A percentile compares a stretch with the other conserved stretches of the same genome.
Evolutionary conservation across 2,888 invertebrate genomes (phyloP).

Genomic region (Protodeltote pygarga): DNA sequence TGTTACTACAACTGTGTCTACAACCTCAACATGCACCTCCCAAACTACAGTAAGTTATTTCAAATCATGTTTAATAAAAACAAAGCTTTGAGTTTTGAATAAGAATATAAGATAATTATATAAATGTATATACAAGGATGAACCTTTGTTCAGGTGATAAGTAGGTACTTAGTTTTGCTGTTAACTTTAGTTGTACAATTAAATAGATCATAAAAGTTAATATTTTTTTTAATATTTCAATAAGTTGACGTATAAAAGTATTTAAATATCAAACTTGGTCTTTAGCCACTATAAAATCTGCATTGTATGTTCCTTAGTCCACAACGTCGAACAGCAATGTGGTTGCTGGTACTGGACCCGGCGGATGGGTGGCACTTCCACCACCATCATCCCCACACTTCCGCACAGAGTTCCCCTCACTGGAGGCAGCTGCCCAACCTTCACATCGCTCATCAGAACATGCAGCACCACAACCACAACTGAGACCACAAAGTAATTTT

Average conservation of each 20-base stretch:
- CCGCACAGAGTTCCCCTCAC: constrained; percentile 98
- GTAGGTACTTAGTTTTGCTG: constrained; percentile 4
- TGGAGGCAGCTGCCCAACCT: constrained; percentile 90
- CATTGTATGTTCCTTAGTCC: constrained; percentile 63
- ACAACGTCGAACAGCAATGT: constrained; percentile 88
- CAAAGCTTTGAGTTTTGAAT: constrained; percentile 11
- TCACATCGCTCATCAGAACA: constrained; percentile 80
- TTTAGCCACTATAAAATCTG: background rate
- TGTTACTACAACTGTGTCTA: constrained; percentile 78
- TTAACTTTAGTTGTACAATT: constrained; percentile 1
- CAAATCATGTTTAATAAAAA: no score
- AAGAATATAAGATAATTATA: no score
- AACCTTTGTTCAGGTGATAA: constrained; percentile 14
- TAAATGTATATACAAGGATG: constrained; percentile 25
- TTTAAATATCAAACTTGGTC: no score
- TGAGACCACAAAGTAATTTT: constrained; percentile 83
- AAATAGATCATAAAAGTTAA: constrained; percentile 19
- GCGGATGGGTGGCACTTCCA: constrained; percentile 85
- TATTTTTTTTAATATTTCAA: no score
- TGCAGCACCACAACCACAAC: constrained; percentile 73
- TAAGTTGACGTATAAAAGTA: no score
- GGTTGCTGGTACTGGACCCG: constrained; percentile 83
- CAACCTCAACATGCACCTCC: constrained; percentile 81
- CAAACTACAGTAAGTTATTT: constrained; percentile 77
- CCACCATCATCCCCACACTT: constrained; percentile 94